A percentile compares a stretch with the other conserved stretches of the same genome.
These are phyloP conservation scores for Drosophila bunnanda DNA, from an alignment of 2,888 invertebrate species.

Conservation along the genomic window DNA sequence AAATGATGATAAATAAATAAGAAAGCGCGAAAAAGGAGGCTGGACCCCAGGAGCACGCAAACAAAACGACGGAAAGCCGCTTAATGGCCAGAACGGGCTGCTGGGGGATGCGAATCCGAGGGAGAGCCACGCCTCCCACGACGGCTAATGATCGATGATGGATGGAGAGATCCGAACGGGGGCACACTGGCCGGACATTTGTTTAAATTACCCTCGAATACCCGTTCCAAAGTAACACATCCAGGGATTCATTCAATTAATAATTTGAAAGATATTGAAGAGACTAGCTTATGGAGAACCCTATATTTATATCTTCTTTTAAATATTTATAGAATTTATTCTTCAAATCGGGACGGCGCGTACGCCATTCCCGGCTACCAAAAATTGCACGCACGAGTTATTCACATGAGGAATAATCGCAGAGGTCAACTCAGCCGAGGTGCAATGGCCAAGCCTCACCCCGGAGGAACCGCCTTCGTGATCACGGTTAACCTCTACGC, in stretches of 20 bases:
- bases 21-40: slow-evolving; percentile 61
- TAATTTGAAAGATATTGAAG: not conserved
- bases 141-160: slow-evolving; percentile 29
- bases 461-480: slow-evolving; percentile 78
- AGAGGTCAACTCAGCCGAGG: slow-evolving; percentile 72
- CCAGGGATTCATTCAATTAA: not conserved
- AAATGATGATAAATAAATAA: slow-evolving; percentile 76
- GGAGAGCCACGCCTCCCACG: not conserved
- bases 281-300: no score
- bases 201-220: slow-evolving; percentile 23
- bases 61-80: slow-evolving; percentile 28
- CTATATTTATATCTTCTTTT: not conserved
- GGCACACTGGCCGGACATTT: slow-evolving; percentile 15
- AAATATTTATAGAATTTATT: slow-evolving; percentile 8
- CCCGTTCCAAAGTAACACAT: not conserved
- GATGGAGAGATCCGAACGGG: slow-evolving; percentile 1
- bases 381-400: slow-evolving; percentile 86
- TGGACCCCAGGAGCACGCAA: slow-evolving; percentile 27
- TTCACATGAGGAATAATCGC: slow-evolving; percentile 78
- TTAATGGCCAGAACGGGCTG: slow-evolving; percentile 30
- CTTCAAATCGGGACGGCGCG: slow-evolving; percentile 86
- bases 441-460: slow-evolving; percentile 76
- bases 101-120: not conserved
- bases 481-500: slow-evolving; percentile 79
- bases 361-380: slow-evolving; percentile 88